Percentiles rank a stretch among this genome's conserved stretches.
phyloP scores from a whole-genome alignment of 30 jellyfish, hydroid and myxozoan genomes.

The Aurelia coerulea region DNA sequence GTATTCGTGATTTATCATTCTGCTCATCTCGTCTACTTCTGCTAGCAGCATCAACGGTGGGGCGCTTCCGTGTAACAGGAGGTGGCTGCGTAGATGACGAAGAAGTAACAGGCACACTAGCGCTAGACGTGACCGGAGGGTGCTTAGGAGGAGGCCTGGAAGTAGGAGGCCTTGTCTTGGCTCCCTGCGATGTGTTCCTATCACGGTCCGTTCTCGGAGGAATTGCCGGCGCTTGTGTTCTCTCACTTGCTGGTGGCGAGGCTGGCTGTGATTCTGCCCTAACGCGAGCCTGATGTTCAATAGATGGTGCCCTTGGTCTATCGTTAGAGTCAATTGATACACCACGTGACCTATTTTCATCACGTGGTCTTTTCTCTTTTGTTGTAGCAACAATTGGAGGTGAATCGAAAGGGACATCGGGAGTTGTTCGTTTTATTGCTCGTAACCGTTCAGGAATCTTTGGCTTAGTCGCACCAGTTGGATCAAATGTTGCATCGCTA shows the following conservation, averaged over 20 bases:
- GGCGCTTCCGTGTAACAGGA: not conserved
- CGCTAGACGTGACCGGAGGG: not conserved
- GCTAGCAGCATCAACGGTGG: not conserved
- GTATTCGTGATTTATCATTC: not conserved
- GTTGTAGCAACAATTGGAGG: not conserved
- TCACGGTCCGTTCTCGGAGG: constrained; percentile 56
- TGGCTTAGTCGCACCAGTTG: constrained; percentile 46
- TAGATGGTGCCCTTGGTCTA: constrained; percentile 6
- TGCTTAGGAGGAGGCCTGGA: not conserved
- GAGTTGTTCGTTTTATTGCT: constrained; percentile 34
- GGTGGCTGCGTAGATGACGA: not conserved
- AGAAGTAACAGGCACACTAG: constrained; percentile 2
- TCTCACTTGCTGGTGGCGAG: not conserved
- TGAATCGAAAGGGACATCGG: not conserved
- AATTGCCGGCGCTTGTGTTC: constrained; percentile 40
- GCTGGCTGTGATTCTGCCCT: constrained; percentile 60
- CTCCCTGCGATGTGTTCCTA: not conserved
- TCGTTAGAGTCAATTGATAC: not conserved
- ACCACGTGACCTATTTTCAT: not conserved
- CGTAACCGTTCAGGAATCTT: constrained; percentile 33
- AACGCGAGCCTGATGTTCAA: constrained; percentile 22
- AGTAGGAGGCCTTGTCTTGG: not conserved
- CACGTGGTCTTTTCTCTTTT: constrained; percentile 16
- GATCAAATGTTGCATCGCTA: constrained; percentile 9
- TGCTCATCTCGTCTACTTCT: not conserved